phyloP scores from a whole-genome alignment of 2,113 vertebrate species.

The Microcebus tavaratra region DNA sequence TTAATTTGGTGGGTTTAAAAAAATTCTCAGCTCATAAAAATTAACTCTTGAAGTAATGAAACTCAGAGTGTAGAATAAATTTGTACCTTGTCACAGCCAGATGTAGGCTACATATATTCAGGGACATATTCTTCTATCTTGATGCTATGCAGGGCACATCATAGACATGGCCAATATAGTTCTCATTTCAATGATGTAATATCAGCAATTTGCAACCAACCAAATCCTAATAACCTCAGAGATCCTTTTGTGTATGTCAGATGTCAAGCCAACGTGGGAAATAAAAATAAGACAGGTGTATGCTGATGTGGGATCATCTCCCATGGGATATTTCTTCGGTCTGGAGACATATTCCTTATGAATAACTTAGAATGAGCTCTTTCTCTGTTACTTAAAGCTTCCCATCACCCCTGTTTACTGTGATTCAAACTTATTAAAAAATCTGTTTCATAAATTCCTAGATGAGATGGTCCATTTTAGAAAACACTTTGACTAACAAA shows the following conservation, averaged over 20 bases:
- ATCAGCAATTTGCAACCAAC: conserved; percentile 17
- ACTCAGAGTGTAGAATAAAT: background rate
- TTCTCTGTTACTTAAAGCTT: background rate
- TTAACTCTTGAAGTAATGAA: conserved; percentile 50
- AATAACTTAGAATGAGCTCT: conserved; percentile 51
- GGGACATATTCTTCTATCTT: background rate
- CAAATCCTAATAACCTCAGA: background rate
- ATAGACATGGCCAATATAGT: background rate
- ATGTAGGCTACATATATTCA: background rate
- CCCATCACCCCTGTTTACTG: background rate
- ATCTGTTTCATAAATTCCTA: background rate
- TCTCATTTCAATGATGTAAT: conserved; percentile 31
- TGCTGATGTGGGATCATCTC: background rate
- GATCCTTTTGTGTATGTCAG: background rate
- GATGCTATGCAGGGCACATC: background rate
- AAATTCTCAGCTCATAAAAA: conserved; percentile 42
- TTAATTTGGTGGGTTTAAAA: conserved; percentile 64
- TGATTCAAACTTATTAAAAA: background rate
- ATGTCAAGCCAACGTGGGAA: conserved; percentile 23
- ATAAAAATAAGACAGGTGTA: conserved; percentile 38
- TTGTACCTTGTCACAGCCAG: conserved; percentile 41
- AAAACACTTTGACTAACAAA: background rate
- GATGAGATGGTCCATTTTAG: background rate
- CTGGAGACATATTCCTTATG: background rate
- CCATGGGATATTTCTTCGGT: background rate